Conservation (phyloP, 2,113 vertebrate species). For the Pipra filicauda region DNA sequence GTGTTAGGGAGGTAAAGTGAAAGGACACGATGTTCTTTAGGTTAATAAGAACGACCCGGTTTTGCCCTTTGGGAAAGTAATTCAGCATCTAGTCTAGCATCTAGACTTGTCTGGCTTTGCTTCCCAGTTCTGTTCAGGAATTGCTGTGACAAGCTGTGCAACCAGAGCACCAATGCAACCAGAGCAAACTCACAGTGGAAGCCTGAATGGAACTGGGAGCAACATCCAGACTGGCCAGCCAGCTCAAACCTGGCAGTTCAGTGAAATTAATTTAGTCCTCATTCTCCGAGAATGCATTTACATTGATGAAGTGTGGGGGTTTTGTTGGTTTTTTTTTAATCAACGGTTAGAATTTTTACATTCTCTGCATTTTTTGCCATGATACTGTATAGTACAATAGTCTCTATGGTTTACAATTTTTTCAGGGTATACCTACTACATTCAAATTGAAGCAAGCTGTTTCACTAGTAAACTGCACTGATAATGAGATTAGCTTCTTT, state of each 20-base stretch:
- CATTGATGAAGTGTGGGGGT: neutral
- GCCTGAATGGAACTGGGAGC: neutral
- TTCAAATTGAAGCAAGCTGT: neutral
- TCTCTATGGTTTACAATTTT: neutral
- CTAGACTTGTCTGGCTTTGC: neutral
- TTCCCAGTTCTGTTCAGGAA: neutral
- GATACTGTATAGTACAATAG: neutral
- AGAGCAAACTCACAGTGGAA: neutral
- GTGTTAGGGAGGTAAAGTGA: neutral
- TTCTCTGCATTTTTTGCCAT: neutral
- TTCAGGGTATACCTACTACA: neutral
- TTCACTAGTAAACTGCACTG: neutral
- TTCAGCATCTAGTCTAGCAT: neutral
- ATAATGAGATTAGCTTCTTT: neutral
- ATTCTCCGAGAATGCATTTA: neutral
- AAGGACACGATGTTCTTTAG: neutral
- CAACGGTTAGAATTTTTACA: neutral
- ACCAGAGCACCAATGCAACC: neutral
- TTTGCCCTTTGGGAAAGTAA: neutral
- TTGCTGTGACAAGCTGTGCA: neutral
- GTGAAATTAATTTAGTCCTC: neutral
- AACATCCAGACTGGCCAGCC: neutral
- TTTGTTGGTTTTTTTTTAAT: neutral
- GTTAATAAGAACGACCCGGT: neutral
- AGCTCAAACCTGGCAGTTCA: neutral